Evolutionary conservation across 2,113 vertebrate species (phyloP), one percentile per base, ranked within the genome.

Genomic region (Trematocara nigrifrons): DNA sequence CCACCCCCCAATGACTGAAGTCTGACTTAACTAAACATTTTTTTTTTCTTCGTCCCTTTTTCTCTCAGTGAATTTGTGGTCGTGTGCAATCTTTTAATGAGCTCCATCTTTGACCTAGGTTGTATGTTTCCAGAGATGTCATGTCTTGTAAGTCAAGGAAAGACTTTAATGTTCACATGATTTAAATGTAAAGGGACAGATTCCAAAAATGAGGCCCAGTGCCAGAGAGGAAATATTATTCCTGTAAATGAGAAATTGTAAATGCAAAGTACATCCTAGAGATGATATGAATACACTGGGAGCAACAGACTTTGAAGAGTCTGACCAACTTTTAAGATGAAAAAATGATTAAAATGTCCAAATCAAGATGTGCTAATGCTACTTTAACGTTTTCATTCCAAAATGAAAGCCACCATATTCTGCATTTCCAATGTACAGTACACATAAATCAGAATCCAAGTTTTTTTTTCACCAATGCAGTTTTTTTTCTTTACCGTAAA

Each of bases 41-140:
- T 92, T 92, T 47, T 89, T 92, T 81, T 78, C 86, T 86, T 84
- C 49, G 71, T 86, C 82, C 79, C 85, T 74, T 87, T 81, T 88
- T 89, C 88, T 91, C 86, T 89, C 74, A 79, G 84, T 89, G 87
- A 93, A 90, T 94, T 93, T 96, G 93, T 93, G 94, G 96, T 95
- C 89, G 90, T 93, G 94, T 93, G 94, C 91, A 94, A 93, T 94
- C 94, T 92, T 93, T 92, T 95, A 96, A 96, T 88, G 89, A 96
- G 95, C 95, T 95, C 96, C 96, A 95, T 96, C 95, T 95, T 95
- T 96, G 94, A 96, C 95, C 95, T 86, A 85, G 82, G 88, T 94
- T 95, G 94, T 94, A 94, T 94, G 91, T 96, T 96, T 94, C 93
- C 91, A 92, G 89, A 94, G 88, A 95, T 94, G 94, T 95, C 94